Evolutionary conservation across 2,797 vertebrate genomes (phyloP), one percentile per base, ranked within the genome.

Genomic region (Tarsius wallacei): DNA sequence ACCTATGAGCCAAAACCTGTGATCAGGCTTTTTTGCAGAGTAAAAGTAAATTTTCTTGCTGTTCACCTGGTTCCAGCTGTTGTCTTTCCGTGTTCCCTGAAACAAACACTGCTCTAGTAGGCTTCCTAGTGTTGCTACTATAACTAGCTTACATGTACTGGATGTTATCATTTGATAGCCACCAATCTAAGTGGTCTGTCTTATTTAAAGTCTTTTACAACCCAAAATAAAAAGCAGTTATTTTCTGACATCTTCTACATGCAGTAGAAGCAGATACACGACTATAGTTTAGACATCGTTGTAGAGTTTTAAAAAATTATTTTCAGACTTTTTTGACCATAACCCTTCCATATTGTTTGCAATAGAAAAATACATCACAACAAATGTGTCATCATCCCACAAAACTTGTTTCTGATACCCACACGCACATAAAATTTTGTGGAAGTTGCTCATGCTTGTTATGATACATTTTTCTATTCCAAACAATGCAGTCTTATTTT

Each of bases 401-500:
- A 57, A 80, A 80, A 80, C 77, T 80, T 36, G n/a, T 80, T 80
- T 57, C 53, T 24, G 53, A 80, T n/a, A 36, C 53, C n/a, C n/a
- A 57, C 21, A 7, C 51, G 15, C 53, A 57, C 22, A 36, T 57
- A 36, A 19, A 76, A n/a, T 86, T 95, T 64, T 88, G 24, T 96
- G 71, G 71, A 36, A 71, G 49, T 7, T 95, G 64, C 5, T 80
- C 24, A 47, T 26, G 22, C 33, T 80, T 57, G 26, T 93, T 84
- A 55, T 68, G 71, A 49, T 2, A 1, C 59, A 42, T 55, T 93
- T 96, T 94, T 78, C 78, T 83, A 57, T 93, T 90, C 26, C 33
- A 94, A 78, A 93, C 63, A 83, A 68, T 77, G 36, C 15, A 76
- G 31, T 73, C 84, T 87, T 87, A 63, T 92, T 91, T 33, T 42